Evolutionary conservation across 2,888 invertebrate genomes (phyloP).

Genomic region (Andrena bucephala): DNA sequence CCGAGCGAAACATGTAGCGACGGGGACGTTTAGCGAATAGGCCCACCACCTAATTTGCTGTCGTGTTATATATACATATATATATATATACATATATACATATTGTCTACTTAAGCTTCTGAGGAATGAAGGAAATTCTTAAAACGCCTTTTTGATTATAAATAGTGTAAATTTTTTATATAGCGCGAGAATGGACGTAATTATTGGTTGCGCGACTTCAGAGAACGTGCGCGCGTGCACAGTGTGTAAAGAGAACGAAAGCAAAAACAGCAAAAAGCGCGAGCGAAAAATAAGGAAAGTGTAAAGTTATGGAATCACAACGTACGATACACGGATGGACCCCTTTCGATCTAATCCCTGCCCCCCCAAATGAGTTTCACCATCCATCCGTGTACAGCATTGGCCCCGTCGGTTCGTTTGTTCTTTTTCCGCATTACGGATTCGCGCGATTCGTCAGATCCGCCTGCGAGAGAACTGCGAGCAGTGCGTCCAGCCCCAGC

Average conservation of each 20-base stretch:
- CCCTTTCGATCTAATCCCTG: conserved; percentile 64
- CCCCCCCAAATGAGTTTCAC: neutral
- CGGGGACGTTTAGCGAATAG: conserved; percentile 74
- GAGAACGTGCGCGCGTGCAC: conserved; percentile 69
- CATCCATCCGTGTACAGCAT: neutral
- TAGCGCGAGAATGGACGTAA: conserved; percentile 78
- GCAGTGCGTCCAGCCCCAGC: conserved; percentile 24
- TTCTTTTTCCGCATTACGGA: conserved; percentile 19
- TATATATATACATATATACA: conserved; percentile 32
- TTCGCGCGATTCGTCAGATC: conserved; percentile 11
- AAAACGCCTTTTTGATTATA: conserved; percentile 83
- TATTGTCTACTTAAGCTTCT: conserved; percentile 76
- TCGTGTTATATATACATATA: conserved; percentile 65
- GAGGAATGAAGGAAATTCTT: conserved; percentile 74
- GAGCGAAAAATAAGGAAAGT: conserved; percentile 21
- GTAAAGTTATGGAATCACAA: conserved; percentile 50
- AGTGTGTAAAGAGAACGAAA: conserved; percentile 77
- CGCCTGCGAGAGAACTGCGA: neutral
- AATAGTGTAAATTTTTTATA: conserved; percentile 85
- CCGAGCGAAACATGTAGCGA: conserved; percentile 44
- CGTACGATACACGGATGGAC: conserved; percentile 54
- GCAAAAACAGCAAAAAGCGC: neutral
- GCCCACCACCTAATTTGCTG: conserved; percentile 75
- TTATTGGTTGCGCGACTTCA: conserved; percentile 75
- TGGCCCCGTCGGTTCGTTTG: conserved; percentile 13